Conservation (phyloP, 2,888 invertebrate species). For the Acanthoscelides obtectus region DNA sequence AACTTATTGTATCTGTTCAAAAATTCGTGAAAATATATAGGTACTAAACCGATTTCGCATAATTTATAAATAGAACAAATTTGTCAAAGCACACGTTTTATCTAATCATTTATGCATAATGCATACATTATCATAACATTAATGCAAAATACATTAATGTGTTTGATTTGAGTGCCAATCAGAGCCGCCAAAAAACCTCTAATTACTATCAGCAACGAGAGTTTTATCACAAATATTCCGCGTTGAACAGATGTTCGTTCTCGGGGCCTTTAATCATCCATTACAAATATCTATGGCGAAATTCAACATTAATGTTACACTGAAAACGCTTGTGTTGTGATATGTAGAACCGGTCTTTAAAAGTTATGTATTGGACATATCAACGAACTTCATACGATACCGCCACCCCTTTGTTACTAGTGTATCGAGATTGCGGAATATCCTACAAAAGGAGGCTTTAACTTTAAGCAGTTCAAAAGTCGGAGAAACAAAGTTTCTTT, state of each 20-base stretch:
- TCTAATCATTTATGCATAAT: background rate
- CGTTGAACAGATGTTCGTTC: background rate
- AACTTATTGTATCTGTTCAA: too few species aligned
- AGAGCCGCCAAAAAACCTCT: background rate
- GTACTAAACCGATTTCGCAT: background rate
- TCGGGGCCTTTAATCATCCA: slow-evolving; percentile 32
- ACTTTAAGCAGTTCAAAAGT: too few species aligned
- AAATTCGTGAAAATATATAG: too few species aligned
- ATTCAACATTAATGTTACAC: too few species aligned
- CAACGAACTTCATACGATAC: too few species aligned
- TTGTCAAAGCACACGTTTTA: background rate
- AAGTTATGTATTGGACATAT: too few species aligned
- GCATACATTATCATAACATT: background rate
- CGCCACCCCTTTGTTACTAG: too few species aligned
- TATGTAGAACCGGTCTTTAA: too few species aligned
- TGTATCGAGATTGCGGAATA: too few species aligned
- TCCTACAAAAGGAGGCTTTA: too few species aligned
- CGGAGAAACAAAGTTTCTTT: too few species aligned
- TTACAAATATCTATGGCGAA: slow-evolving; percentile 32
- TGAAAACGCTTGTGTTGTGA: too few species aligned
- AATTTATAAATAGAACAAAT: background rate
- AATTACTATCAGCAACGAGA: background rate
- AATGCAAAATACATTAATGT: background rate
- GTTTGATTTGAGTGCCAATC: background rate
- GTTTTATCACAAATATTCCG: background rate